Evolutionary conservation across 2,888 invertebrate species (phyloP), one percentile per base, ranked within the genome.

Genomic region (Catocala sponsa): DNA sequence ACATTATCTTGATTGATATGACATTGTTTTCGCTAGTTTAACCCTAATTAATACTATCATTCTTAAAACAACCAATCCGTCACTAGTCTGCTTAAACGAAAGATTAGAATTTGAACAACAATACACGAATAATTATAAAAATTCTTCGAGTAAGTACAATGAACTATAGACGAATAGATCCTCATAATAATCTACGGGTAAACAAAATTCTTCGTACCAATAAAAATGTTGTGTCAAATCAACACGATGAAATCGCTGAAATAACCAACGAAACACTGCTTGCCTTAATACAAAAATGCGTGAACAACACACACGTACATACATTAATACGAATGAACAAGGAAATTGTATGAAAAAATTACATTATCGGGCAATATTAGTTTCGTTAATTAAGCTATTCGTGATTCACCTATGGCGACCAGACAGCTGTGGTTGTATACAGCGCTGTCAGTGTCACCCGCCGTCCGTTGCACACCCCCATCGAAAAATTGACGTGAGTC

Each of bases 1-100:
- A 64, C 57, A 61, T 65, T 73, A 76, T 76, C 76, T 65, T 75
- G 77, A 77, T 68, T 69, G 77, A 77, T 74, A 65, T 50, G 65
- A 58, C 62, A n/a, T 68, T 68, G 65, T 76, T 59, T 60, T 63
- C 25, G 51, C 47, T 70, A 65, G 48, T 65, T 56, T 71, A 73
- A 70, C 76, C 74, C 51, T 74, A 74, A 76, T 76, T 70, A 68
- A 55, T 54, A 50, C 52, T 61, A 70, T 74, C 64, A 50, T 49
- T 63, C 49, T 71, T 41, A 43, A 54, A 65, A 65, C 65, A 51
- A 54, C 54, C 49, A 54, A 65, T 59, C 51, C 35, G 44, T 53
- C 54, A 43, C 44, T 44, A 41, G 48, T 48, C 25, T 60, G 50
- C 56, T 52, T 63, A 59, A 48, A 49, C 9, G 52, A 57, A 46